Conservation (phyloP, 2,888 invertebrate genomes). For the Meliscaeva auricollis region DNA sequence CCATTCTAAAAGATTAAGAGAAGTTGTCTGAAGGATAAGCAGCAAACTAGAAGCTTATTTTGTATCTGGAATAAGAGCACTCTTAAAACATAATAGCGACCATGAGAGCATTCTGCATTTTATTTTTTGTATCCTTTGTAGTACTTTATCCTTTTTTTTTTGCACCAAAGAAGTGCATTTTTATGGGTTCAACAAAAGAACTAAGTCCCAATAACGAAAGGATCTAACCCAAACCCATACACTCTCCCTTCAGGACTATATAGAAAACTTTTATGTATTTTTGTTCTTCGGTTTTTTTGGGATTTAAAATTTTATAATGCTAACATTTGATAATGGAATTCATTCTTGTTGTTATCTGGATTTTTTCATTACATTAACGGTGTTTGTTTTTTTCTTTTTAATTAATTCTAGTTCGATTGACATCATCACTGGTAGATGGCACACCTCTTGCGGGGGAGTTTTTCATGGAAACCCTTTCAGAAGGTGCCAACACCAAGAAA, state of each 20-base stretch:
- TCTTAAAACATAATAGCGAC: constrained; percentile 55
- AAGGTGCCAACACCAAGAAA: constrained; percentile 76
- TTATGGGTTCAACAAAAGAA: constrained; percentile 46
- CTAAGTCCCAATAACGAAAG: constrained; percentile 35
- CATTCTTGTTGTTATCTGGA: background rate
- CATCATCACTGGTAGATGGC: constrained; percentile 62
- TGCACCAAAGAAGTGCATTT: constrained; percentile 34
- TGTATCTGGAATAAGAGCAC: constrained; percentile 46
- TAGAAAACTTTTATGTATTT: background rate
- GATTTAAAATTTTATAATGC: background rate
- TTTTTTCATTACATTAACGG: constrained; percentile 28
- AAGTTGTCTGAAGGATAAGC: constrained; percentile 70
- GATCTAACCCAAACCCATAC: constrained; percentile 17
- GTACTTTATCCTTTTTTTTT: constrained; percentile 15
- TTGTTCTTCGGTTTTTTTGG: background rate
- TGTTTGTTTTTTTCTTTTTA: constrained; percentile 14
- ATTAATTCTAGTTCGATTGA: constrained; percentile 75
- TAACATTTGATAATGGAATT: constrained; percentile 10
- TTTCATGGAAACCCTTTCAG: constrained; percentile 79
- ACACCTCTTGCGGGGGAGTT: constrained; percentile 78
- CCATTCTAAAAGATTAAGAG: constrained; percentile 55
- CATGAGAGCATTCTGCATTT: constrained; percentile 53
- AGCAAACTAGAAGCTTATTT: constrained; percentile 73
- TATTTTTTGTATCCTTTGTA: constrained; percentile 26
- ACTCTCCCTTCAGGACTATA: background rate